Percentiles rank a stretch among this genome's conserved stretches.
Evolutionary conservation across 2,888 invertebrate genomes (phyloP).

Genomic region (Dascillus cervinus): DNA sequence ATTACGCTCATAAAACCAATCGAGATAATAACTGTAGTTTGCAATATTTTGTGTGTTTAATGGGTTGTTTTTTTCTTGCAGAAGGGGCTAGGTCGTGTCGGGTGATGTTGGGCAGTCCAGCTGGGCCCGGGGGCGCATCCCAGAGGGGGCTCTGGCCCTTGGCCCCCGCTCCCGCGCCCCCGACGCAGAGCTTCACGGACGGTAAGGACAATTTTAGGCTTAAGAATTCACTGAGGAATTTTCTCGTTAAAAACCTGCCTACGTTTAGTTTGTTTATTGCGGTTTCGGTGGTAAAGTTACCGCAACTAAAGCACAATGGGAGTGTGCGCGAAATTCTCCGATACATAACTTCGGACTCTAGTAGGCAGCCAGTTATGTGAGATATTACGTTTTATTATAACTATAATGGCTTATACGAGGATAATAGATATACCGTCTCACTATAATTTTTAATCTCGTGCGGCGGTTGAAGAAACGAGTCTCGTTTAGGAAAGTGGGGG

Average conservation of each 20-base stretch:
- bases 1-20: not conserved
- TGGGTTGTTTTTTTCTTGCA: constrained; percentile 12
- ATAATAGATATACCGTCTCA: too few relatives aligned
- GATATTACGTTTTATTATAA: too few relatives aligned
- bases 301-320: constrained; percentile 8
- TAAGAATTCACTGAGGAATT: constrained; percentile 12
- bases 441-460: too few relatives aligned
- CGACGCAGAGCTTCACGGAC: constrained; percentile 36
- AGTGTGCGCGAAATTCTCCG: constrained; percentile 10
- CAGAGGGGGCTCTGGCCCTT: constrained; percentile 44
- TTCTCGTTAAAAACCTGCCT: constrained; percentile 13
- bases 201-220: constrained; percentile 29
- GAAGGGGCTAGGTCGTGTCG: constrained; percentile 21
- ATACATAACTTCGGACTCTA: too few relatives aligned
- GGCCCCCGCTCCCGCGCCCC: constrained; percentile 43
- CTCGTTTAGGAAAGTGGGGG: too few relatives aligned
- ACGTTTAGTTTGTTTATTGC: constrained; percentile 11
- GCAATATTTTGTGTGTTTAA: not conserved
- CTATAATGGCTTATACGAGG: too few relatives aligned
- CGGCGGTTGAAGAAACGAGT: too few relatives aligned
- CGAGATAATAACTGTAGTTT: not conserved
- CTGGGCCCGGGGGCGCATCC: constrained; percentile 39
- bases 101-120: constrained; percentile 41
- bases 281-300: constrained; percentile 3
- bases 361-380: too few relatives aligned